phyloP scores from a whole-genome alignment of 1,140 invertebrate species.

The Druon quercuslanigerum region DNA sequence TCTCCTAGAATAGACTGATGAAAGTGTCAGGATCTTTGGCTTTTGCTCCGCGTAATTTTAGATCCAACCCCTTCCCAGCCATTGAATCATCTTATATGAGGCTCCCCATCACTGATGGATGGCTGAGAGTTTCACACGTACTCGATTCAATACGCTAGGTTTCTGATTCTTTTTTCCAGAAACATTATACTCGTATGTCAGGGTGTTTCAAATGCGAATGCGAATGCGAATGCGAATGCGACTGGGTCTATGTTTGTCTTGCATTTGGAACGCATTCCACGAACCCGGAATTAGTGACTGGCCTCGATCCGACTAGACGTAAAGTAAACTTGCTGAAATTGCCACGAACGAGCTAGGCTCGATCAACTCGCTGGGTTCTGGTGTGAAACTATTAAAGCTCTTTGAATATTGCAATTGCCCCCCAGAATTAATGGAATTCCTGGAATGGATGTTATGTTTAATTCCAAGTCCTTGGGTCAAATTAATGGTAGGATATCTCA shows the following conservation, averaged over 20 bases:
- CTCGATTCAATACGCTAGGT: slow-evolving; percentile 14
- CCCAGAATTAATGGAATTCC: not conserved
- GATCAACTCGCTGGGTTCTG: slow-evolving; percentile 40
- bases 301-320: slow-evolving; percentile 57
- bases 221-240: slow-evolving; percentile 41
- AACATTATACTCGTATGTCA: slow-evolving; percentile 29
- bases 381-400: not conserved
- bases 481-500: not conserved
- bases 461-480: not conserved
- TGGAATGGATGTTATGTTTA: not conserved
- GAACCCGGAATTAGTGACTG: slow-evolving; percentile 62
- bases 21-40: no score
- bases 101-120: no score
- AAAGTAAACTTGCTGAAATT: slow-evolving; percentile 61
- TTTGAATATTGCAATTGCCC: slow-evolving; percentile 11
- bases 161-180: slow-evolving; percentile 5
- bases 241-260: slow-evolving; percentile 53
- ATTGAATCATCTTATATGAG: no score
- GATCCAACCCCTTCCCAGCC: no score
- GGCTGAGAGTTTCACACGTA: slow-evolving; percentile 12
- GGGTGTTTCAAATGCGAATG: slow-evolving; percentile 40
- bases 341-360: slow-evolving; percentile 49
- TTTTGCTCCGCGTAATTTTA: no score
- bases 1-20: no score
- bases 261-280: slow-evolving; percentile 63